Percentiles rank a stretch among this genome's conserved stretches.
Evolutionary conservation across 2,113 vertebrate species (phyloP).

Genomic region (Columba janthina): DNA sequence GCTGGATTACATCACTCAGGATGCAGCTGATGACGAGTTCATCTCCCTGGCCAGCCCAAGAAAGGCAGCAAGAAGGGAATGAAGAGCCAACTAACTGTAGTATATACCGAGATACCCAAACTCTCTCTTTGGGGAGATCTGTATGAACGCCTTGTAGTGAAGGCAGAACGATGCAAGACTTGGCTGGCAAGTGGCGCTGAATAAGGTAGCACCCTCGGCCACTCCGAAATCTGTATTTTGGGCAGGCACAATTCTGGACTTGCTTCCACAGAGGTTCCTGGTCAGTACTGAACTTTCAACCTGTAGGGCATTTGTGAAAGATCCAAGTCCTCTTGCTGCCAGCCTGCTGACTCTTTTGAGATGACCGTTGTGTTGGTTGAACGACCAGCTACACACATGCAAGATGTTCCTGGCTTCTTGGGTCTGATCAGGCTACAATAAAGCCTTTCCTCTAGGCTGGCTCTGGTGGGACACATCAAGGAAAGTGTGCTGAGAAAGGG

Average conservation of each 20-base stretch:
- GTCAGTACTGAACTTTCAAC: background rate
- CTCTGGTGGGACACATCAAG: background rate
- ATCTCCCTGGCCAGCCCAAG: background rate
- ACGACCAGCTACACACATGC: background rate
- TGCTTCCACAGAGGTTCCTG: background rate
- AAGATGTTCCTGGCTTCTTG: rapidly evolving
- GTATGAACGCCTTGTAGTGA: rapidly evolving
- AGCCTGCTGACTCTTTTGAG: background rate
- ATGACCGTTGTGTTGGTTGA: background rate
- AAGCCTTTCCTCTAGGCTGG: background rate
- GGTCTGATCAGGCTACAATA: background rate
- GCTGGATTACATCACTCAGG: background rate
- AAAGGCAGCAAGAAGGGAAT: background rate
- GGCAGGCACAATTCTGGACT: background rate
- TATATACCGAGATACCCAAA: background rate
- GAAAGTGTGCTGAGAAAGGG: background rate
- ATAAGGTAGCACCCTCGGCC: background rate
- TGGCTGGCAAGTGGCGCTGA: background rate
- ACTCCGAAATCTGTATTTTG: background rate
- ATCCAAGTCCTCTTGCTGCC: background rate
- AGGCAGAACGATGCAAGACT: background rate
- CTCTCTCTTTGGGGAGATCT: background rate
- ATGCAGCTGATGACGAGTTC: background rate
- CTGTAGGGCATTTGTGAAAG: background rate
- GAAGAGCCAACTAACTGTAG: background rate